Evolutionary conservation across 2,797 vertebrate genomes (phyloP), one percentile per base, ranked within the genome.

Genomic region (Sebastes ruberrimus): DNA sequence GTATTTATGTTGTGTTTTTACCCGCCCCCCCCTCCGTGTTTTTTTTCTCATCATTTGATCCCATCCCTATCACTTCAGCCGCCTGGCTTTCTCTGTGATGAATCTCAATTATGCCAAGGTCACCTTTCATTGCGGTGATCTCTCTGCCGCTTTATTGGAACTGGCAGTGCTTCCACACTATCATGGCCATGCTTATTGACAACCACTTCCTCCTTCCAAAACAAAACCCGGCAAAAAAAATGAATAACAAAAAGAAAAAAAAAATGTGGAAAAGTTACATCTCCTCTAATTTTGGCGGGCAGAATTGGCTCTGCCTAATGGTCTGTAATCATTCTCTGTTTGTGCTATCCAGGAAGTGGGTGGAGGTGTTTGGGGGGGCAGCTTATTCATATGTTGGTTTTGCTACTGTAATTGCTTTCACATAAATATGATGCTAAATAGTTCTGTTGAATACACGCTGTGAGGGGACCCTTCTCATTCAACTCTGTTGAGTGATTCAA

Each of bases 21-120:
- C 42, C 30, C 38, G 62, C 18, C 71, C 33, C 2, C 7, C 4
- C 25, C 14, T 11, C 13, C 64, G 23, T 42, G 55, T 72, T 65
- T 74, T 57, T 66, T 69, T 25, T 61, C 52, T 35, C 28, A 65
- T 71, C 79, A 81, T 80, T 84, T 83, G 28, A 76, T 82, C 86
- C 57, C 65, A 81, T 81, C 74, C 73, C 89, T 92, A 89, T 94
- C 90, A 89, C 87, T 91, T 92, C 91, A 83, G 82, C 88, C 62
- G 91, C 91, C 91, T 83, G 89, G 83, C 90, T 91, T 90, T 94
- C 87, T 85, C 92, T 91, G 94, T 94, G 95, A 96, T 96, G 95
- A 96, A 96, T 96, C 94, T 96, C 95, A 96, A 96, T 96, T 96
- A 96, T 93, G 89, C 93, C 95, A 96, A 96, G 96, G 96, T 96